These are phyloP conservation scores for Scaptomyza reducta DNA, from an alignment of 2,888 invertebrate genomes.

Conservation along the genomic window DNA sequence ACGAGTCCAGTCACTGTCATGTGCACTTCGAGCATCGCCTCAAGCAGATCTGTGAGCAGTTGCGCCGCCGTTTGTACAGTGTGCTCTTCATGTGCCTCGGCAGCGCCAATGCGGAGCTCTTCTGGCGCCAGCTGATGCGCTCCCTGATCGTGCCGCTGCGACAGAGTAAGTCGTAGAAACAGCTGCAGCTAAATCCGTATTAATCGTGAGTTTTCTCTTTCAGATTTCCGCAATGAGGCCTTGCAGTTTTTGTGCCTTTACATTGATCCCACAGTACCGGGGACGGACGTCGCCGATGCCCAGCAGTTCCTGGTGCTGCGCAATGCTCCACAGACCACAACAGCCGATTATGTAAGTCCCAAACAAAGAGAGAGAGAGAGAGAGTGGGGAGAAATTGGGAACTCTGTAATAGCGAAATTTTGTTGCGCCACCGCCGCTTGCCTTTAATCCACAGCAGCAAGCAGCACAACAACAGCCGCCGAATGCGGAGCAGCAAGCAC, in stretches of 20 bases:
- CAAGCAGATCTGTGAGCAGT: conserved; percentile 74
- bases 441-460: conserved; percentile 43
- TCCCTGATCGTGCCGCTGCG: conserved; percentile 63
- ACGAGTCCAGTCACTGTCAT: conserved; percentile 38
- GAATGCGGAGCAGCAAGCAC: conserved; percentile 53
- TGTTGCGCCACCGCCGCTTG: conserved; percentile 45
- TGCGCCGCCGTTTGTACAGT: conserved; percentile 80
- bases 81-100: conserved; percentile 82
- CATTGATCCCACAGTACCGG: conserved; percentile 73
- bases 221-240: conserved; percentile 78
- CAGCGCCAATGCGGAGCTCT: conserved; percentile 80
- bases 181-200: neutral
- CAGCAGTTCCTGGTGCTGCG: conserved; percentile 79
- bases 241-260: conserved; percentile 74
- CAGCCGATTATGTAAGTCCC: conserved; percentile 47
- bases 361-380: neutral
- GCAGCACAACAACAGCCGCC: conserved; percentile 20
- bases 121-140: conserved; percentile 81
- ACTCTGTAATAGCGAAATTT: conserved; percentile 42
- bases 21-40: conserved; percentile 79
- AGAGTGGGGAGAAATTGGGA: no score
- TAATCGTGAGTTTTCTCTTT: neutral
- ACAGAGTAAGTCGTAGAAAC: conserved; percentile 57
- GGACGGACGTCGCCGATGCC: conserved; percentile 65
- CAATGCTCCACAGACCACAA: conserved; percentile 35